These are phyloP conservation scores for Furcifer pardalis DNA, from an alignment of 2,797 vertebrate species.

Conservation along the genomic window DNA sequence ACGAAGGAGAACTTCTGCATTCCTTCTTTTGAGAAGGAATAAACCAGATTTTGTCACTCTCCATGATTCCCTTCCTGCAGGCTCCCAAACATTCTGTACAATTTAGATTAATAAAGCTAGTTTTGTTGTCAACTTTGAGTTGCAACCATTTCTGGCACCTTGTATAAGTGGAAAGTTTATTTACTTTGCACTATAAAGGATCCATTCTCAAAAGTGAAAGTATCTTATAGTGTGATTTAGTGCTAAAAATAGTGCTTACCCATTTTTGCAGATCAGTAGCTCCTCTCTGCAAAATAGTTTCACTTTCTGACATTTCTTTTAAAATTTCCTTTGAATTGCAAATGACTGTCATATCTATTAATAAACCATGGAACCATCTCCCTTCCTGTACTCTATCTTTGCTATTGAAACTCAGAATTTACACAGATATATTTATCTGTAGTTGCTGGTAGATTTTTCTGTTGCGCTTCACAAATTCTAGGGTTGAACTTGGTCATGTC, in stretches of 20 bases:
- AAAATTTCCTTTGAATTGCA: background rate
- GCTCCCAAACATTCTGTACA: background rate
- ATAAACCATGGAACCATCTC: background rate
- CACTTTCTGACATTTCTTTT: constrained; percentile 11
- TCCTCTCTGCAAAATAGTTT: background rate
- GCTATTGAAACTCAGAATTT: background rate
- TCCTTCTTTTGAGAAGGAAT: background rate
- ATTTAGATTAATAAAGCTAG: background rate
- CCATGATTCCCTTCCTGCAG: background rate
- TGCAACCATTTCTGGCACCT: background rate
- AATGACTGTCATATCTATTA: constrained; percentile 8
- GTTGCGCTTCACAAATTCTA: too few species aligned
- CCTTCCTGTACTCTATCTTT: background rate
- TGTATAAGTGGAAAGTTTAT: background rate
- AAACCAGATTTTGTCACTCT: background rate
- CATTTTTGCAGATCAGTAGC: background rate
- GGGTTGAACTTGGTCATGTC: too few species aligned
- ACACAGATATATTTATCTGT: background rate
- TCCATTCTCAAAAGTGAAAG: too few species aligned
- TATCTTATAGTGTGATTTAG: too few species aligned
- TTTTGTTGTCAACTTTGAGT: background rate
- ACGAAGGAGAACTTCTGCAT: too few species aligned
- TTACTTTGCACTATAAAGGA: constrained; percentile 13
- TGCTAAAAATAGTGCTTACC: constrained; percentile 13
- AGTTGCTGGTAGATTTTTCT: background rate